Evolutionary conservation across 2,113 vertebrate species (phyloP), one percentile per base, ranked within the genome.

Genomic region (Neolamprologus hecqui): DNA sequence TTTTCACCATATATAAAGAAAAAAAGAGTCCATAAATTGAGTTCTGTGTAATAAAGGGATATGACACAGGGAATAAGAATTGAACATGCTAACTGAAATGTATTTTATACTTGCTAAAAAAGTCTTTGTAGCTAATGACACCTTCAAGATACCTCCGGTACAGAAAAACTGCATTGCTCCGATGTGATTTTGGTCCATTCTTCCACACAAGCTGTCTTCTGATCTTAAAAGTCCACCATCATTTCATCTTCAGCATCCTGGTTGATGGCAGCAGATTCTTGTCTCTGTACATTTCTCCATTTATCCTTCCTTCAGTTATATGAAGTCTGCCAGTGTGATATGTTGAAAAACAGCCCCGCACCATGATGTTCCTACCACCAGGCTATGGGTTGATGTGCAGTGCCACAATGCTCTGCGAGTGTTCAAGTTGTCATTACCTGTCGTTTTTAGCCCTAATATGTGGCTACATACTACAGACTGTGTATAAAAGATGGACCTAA

Each of bases 171-270:
- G 35, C 63, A 40, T 23, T 68, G 19, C 63, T 40, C n/a, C 0
- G 2, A 37, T 23, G 35, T 40, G 35, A 68, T 68, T 68, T 68
- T 40, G 35, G 35, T 40, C 63, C 35, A 23, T 6, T 68, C n/a
- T 14, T 68, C n/a, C 35, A 68, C 35, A 68, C 1, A 23, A 40
- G 35, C n/a, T 68, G 19, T 40, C 35, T 68, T 68, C 63, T 21
- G 11, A 40, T 68, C 63, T 40, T 68, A 68, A 68, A 68, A 2
- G 19, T 68, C 63, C 63, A 68, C 63, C 19, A 37, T 68, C 63
- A 37, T 65, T 65, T 65, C 10, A 1, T 40, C 35, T 40, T 68
- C 63, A 40, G 63, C n/a, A 40, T 68, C 6, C 33, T 68, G 63
- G n/a, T 68, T 68, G n/a, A 68, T 68, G 11, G 35, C 35, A 23